These are phyloP conservation scores for Colinus virginianus DNA, from an alignment of 2,113 vertebrate species.

Conservation along the genomic window DNA sequence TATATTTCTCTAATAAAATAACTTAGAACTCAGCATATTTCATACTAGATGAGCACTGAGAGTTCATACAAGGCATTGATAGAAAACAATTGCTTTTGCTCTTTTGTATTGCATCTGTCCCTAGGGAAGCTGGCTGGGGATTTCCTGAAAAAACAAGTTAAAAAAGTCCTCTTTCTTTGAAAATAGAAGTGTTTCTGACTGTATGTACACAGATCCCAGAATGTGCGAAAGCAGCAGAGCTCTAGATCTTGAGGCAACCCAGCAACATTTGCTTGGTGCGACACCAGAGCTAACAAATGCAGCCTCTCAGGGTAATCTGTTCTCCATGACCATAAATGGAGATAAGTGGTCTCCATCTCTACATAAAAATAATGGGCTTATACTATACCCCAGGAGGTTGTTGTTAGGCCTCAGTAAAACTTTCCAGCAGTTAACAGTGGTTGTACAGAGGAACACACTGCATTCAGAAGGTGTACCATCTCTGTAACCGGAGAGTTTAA, in stretches of 20 bases:
- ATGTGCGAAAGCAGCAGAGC: background rate
- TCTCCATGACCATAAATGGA: background rate
- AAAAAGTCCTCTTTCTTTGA: background rate
- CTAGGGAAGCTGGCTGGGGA: background rate
- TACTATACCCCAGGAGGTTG: background rate
- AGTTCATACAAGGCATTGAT: background rate
- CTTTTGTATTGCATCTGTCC: background rate
- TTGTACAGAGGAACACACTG: background rate
- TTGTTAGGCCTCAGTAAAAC: background rate
- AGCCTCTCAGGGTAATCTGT: background rate
- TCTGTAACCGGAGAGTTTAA: background rate
- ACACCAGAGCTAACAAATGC: background rate
- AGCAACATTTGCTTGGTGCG: background rate
- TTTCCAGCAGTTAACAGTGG: background rate
- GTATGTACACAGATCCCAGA: background rate
- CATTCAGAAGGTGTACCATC: background rate
- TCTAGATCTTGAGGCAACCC: background rate
- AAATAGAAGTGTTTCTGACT: background rate
- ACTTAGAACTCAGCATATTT: background rate
- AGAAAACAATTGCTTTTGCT: background rate
- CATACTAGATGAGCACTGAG: fast-evolving
- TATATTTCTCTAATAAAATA: background rate
- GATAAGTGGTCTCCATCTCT: background rate
- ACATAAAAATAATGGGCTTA: background rate
- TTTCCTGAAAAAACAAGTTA: background rate